Conservation (phyloP, 2,797 vertebrate genomes). For the Karalla daura region DNA sequence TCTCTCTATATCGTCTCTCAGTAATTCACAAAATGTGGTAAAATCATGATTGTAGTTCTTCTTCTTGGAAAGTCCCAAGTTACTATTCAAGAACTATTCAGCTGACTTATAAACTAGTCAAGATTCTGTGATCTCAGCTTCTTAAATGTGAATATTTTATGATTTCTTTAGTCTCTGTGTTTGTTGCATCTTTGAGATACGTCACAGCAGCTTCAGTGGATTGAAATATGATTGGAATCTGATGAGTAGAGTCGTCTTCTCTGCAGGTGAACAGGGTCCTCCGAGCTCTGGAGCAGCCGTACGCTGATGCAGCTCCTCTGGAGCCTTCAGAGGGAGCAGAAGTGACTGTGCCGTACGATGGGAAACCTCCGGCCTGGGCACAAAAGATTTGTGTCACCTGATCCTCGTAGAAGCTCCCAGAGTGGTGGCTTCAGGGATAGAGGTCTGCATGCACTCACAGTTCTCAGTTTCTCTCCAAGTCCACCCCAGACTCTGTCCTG, state of each 20-base stretch:
- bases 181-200: not conserved
- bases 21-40: not conserved
- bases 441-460: constrained; percentile 7
- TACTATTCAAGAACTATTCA: too few relatives aligned
- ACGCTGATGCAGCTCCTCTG: constrained; percentile 44
- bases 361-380: constrained; percentile 89
- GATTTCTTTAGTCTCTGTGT: too few relatives aligned
- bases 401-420: constrained; percentile 85
- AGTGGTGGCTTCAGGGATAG: constrained; percentile 22
- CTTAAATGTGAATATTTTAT: too few relatives aligned
- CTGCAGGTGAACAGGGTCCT: constrained; percentile 85
- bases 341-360: constrained; percentile 68
- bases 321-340: constrained; percentile 25
- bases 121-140: too few relatives aligned
- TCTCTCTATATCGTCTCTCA: too few relatives aligned
- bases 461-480: constrained; percentile 1
- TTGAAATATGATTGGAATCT: not conserved
- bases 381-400: constrained; percentile 87
- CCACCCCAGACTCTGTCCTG: constrained; percentile 27
- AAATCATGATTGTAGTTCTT: too few relatives aligned
- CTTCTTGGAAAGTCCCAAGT: too few relatives aligned
- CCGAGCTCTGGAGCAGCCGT: constrained; percentile 86
- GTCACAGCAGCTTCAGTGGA: not conserved
- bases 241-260: not conserved
- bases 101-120: too few relatives aligned